Percentiles rank a stretch among this genome's conserved stretches.
Evolutionary conservation across 2,888 invertebrate genomes (phyloP).

Genomic region (Sminthurinus aureus): DNA sequence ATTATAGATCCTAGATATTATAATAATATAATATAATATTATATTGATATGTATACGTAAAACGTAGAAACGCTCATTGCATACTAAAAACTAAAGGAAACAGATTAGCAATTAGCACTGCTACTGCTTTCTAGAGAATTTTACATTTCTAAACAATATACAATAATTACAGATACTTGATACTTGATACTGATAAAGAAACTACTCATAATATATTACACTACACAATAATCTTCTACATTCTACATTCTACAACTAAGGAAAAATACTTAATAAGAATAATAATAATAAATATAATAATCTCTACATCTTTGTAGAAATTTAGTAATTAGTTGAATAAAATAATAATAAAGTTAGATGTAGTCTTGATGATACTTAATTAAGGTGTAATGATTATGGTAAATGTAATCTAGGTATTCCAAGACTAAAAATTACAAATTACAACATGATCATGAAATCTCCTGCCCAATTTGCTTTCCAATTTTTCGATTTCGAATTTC

Average conservation of each 20-base stretch:
- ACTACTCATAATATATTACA: too few species aligned
- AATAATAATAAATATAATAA: neutral
- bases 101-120: too few species aligned
- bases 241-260: neutral
- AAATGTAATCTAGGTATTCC: slow-evolving; percentile 23
- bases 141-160: too few species aligned
- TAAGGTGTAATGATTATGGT: slow-evolving; percentile 9
- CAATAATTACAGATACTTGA: too few species aligned
- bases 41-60: too few species aligned
- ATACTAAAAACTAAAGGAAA: too few species aligned
- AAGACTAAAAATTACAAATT: slow-evolving; percentile 19
- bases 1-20: too few species aligned
- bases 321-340: neutral
- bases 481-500: slow-evolving; percentile 34
- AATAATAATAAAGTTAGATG: neutral
- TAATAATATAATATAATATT: too few species aligned
- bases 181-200: too few species aligned
- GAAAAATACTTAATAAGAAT: neutral
- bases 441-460: slow-evolving; percentile 49
- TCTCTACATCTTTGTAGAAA: neutral
- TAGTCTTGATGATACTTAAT: too few species aligned
- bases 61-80: too few species aligned
- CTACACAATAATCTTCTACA: neutral
- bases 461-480: slow-evolving; percentile 61
- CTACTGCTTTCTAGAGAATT: too few species aligned